phyloP scores from a whole-genome alignment of 2,113 vertebrate species.

The Cavia aperea region DNA sequence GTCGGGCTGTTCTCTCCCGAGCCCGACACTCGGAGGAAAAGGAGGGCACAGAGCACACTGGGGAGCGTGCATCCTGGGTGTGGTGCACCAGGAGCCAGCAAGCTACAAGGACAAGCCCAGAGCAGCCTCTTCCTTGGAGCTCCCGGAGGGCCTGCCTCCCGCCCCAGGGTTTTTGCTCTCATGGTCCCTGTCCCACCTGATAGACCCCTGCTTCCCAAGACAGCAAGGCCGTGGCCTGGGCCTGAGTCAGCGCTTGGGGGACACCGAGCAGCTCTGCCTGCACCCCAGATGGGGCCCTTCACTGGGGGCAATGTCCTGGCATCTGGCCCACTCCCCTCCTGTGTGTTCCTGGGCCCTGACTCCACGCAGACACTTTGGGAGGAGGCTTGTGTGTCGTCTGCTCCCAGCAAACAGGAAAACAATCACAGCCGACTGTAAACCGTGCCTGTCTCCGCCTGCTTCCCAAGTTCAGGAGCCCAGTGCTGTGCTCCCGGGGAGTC shows the following conservation, averaged over 20 bases:
- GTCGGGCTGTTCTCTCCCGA: constrained; percentile 49
- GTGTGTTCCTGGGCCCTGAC: not conserved
- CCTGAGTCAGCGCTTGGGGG: no score
- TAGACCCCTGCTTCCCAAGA: not conserved
- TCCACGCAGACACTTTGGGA: no score
- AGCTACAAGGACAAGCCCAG: not conserved
- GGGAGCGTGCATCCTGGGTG: not conserved
- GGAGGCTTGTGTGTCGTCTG: no score
- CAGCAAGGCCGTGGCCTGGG: not conserved
- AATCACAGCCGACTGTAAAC: accelerated
- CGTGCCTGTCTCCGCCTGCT: not conserved
- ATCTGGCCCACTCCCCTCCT: not conserved
- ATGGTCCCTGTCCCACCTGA: not conserved
- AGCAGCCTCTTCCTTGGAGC: not conserved
- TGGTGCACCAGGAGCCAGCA: not conserved
- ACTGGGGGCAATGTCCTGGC: not conserved
- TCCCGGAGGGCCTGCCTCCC: not conserved
- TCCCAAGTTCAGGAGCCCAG: no score
- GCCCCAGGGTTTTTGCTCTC: not conserved
- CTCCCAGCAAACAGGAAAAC: not conserved
- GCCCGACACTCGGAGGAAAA: not conserved
- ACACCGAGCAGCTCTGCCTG: not conserved
- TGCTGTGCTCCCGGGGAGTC: no score
- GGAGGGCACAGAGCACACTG: not conserved
- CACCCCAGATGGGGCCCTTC: accelerated